Conservation (phyloP, 1,140 invertebrate species). For the Trachymyrmex septentrionalis region DNA sequence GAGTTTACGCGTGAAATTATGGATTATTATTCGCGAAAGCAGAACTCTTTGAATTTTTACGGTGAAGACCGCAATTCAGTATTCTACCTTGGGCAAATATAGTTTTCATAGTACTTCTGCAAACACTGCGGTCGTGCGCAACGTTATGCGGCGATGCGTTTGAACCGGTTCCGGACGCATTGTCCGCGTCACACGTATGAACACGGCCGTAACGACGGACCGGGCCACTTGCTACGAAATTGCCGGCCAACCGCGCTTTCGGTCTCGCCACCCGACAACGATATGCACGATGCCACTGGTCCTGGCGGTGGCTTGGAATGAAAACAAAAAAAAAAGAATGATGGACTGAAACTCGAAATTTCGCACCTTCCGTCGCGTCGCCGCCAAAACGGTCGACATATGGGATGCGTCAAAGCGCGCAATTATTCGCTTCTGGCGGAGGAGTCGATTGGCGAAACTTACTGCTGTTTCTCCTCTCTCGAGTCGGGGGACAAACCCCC, state of each 20-base stretch:
- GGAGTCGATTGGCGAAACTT: conserved; percentile 21
- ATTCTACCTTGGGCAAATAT: conserved; percentile 20
- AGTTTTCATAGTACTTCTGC: conserved; percentile 33
- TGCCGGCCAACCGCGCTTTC: conserved; percentile 25
- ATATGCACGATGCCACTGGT: conserved; percentile 41
- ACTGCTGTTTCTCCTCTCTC: background rate
- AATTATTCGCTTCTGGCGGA: conserved; percentile 41
- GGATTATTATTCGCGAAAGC: background rate
- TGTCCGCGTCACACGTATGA: conserved; percentile 32
- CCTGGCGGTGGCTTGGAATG: background rate
- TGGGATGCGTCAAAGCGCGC: conserved; percentile 60
- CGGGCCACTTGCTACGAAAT: conserved; percentile 33
- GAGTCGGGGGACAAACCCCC: conserved; percentile 1
- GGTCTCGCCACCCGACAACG: conserved; percentile 25
- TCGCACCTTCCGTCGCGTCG: conserved; percentile 4
- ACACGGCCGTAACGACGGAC: conserved; percentile 10
- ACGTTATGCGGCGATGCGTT: conserved; percentile 17
- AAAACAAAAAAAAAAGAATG: conserved; percentile 30
- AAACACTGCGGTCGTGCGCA: conserved; percentile 9
- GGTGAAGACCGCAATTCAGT: background rate
- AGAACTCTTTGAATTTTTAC: background rate
- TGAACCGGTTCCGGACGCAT: conserved; percentile 38
- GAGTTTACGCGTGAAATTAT: conserved; percentile 4
- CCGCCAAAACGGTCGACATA: conserved; percentile 58
- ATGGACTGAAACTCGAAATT: conserved; percentile 24